Percentiles rank a stretch among this genome's conserved stretches.
These are phyloP conservation scores for Brienomyrus brachyistius DNA, from an alignment of 2,113 vertebrate genomes.

Conservation along the genomic window DNA sequence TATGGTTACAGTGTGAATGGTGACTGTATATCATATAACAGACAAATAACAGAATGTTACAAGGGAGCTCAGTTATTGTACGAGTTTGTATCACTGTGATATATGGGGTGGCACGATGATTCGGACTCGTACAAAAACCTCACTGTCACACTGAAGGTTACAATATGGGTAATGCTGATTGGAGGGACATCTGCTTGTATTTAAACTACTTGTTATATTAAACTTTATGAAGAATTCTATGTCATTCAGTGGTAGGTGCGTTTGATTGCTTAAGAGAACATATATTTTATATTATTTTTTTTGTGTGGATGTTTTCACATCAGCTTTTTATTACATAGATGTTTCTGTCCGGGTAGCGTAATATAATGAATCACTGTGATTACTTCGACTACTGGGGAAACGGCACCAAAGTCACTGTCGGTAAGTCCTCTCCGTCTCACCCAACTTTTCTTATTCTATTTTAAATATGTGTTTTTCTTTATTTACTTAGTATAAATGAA, in stretches of 20 bases:
- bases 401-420: constrained; percentile 9
- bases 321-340: background rate
- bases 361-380: background rate
- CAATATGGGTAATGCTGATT: background rate
- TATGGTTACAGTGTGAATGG: background rate
- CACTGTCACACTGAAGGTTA: background rate
- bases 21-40: background rate
- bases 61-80: background rate
- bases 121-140: background rate
- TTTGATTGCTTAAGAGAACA: background rate
- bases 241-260: background rate
- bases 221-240: background rate
- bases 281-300: background rate
- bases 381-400: constrained; percentile 1
- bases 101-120: background rate
- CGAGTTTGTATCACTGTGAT: background rate
- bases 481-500: too few relatives aligned
- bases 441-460: too few relatives aligned
- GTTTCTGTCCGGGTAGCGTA: background rate
- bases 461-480: too few relatives aligned
- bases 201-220: background rate
- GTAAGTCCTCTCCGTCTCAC: background rate
- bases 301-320: background rate
- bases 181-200: background rate
- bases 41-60: background rate